A percentile compares a stretch with the other conserved stretches of the same genome.
These are phyloP conservation scores for Mastigias papua DNA, from an alignment of 30 jellyfish, hydroid and myxozoan genomes.

Conservation along the genomic window DNA sequence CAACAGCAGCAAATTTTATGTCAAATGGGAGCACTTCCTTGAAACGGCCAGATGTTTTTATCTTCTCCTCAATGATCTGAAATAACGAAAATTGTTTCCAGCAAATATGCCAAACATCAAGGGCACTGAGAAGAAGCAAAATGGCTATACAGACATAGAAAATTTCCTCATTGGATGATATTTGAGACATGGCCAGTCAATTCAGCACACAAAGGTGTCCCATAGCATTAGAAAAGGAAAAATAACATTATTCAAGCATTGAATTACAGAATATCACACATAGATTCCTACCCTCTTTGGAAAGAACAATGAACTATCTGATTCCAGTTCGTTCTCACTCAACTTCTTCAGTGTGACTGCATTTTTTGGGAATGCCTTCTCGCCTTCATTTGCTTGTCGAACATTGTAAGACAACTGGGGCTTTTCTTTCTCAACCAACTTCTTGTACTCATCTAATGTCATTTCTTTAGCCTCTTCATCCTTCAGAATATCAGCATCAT, in stretches of 20 bases:
- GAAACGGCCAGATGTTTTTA: slow-evolving; percentile 93
- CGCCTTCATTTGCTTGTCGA: slow-evolving; percentile 96
- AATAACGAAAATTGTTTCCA: background rate
- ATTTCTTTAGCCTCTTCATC: slow-evolving; percentile 78
- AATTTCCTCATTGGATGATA: too few relatives aligned
- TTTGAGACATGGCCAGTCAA: background rate
- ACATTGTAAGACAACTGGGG: slow-evolving; percentile 69
- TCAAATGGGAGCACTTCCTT: slow-evolving; percentile 84
- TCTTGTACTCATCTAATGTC: slow-evolving; percentile 88
- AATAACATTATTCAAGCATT: background rate
- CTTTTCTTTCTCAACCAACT: slow-evolving; percentile 63
- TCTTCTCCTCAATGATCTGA: slow-evolving; percentile 85
- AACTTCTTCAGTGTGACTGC: slow-evolving; percentile 72
- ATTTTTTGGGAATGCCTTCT: slow-evolving; percentile 66
- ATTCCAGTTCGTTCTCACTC: slow-evolving; percentile 86
- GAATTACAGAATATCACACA: background rate
- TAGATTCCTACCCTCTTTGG: slow-evolving; percentile 85
- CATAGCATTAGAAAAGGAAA: too few relatives aligned
- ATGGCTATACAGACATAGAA: too few relatives aligned
- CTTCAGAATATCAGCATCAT: slow-evolving; percentile 30
- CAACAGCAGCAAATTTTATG: slow-evolving; percentile 77
- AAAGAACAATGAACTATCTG: slow-evolving; percentile 86
- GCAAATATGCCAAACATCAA: too few relatives aligned
- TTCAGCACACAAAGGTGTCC: background rate
- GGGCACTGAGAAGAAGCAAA: background rate